Base-by-base conservation (phyloP, 2,888 invertebrate species). In the Trileptium ribeirensis region DNA sequence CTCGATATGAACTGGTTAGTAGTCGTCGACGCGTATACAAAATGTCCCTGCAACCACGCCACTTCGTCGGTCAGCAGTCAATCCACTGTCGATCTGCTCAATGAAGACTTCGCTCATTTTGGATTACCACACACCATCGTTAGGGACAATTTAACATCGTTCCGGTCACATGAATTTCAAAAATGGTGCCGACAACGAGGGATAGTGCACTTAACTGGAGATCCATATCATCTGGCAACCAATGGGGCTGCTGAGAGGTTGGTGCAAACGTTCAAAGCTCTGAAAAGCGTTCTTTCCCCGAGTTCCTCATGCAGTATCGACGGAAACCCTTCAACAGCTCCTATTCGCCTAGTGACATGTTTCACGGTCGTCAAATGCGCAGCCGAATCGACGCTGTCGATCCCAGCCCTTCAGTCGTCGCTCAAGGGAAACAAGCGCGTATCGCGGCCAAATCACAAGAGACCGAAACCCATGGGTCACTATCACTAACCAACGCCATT, bases 231-330 rank as follows among this genome's bases (percentile, higher is more conserved):
- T 79, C 85, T 85, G 70, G 78, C 77, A 84, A 31, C 82, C 8
- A 78, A 78, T 82, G n/a, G 84, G 15, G 2, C 77, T 15, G 77
- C 77, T 2, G 77, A 75, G n/a, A 2, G 77, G n/a, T n/a, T 75
- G n/a, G 77, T 85, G 67, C 83, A 84, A 67, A 83, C 81, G 2
- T 84, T 85, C 70, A 85, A 86, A 67, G n/a, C n/a, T n/a, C n/a
- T n/a, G n/a, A n/a, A n/a, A n/a, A n/a, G n/a, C n/a, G n/a, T n/a
- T n/a, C n/a, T n/a, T n/a, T n/a, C n/a, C n/a, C n/a, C n/a, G 36
- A 81, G n/a, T 83, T 83, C 40, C 36, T 82, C 37, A 77, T 83
- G 83, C 36, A 81, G n/a, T 67, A 38, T 33, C 40, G 79, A n/a
- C 37, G n/a, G 8, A 75, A 29, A 3, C 77, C 79, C 3, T 2